A percentile compares a stretch with the other conserved stretches of the same genome.
phyloP scores from a whole-genome alignment of 2,113 vertebrate genomes.

The Dicerorhinus sumatrensis region DNA sequence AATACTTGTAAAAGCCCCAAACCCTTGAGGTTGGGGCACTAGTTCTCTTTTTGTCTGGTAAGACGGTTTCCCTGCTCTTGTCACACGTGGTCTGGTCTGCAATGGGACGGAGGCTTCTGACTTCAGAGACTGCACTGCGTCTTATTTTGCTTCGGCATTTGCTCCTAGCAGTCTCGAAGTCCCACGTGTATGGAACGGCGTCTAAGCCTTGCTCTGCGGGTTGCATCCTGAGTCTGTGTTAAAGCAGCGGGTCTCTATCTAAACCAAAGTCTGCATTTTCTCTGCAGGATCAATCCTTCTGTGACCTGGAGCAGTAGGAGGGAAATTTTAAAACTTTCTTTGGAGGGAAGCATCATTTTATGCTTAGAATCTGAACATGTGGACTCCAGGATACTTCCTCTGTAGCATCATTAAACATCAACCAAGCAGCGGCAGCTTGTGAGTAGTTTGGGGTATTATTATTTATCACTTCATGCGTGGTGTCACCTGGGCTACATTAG shows the following conservation, averaged over 20 bases:
- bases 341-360: background rate
- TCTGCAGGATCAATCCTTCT: background rate
- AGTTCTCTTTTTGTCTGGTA: background rate
- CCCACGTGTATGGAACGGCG: fast-evolving
- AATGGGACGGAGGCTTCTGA: fast-evolving
- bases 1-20: background rate
- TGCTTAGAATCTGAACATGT: background rate
- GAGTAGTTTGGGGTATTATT: background rate
- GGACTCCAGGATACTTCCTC: background rate
- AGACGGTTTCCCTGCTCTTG: background rate
- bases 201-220: background rate
- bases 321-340: background rate
- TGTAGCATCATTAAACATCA: background rate
- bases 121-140: background rate
- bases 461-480: background rate
- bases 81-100: fast-evolving
- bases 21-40: fast-evolving
- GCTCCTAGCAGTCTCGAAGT: background rate
- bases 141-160: background rate
- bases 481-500: conserved; percentile 51
- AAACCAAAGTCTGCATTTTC: background rate
- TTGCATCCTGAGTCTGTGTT: background rate
- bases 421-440: background rate
- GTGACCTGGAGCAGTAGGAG: background rate
- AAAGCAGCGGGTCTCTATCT: background rate